phyloP scores from a whole-genome alignment of 2,797 vertebrate species.

The Spinibarbus caldwelli region DNA sequence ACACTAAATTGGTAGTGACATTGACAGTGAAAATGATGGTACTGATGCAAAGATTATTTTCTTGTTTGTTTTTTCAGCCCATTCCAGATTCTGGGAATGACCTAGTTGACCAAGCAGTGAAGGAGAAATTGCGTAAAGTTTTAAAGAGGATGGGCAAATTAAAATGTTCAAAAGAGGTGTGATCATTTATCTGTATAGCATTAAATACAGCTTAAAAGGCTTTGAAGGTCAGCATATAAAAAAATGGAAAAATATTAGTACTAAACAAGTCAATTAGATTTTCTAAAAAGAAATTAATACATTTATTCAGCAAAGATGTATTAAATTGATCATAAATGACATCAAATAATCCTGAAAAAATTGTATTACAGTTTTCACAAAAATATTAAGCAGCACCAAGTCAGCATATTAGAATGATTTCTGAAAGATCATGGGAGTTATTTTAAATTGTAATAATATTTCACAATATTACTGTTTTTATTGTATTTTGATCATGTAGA shows the following conservation, averaged over 20 bases:
- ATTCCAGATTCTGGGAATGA: slow-evolving; percentile 80
- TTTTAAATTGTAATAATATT: too few relatives aligned
- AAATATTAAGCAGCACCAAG: too few relatives aligned
- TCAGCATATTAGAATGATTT: too few relatives aligned
- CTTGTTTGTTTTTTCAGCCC: slow-evolving; percentile 74
- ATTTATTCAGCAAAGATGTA: not conserved
- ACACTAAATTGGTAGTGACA: not conserved
- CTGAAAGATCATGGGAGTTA: too few relatives aligned
- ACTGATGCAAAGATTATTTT: too few relatives aligned
- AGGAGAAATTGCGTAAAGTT: slow-evolving; percentile 88
- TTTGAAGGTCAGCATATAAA: not conserved
- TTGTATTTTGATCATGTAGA: not conserved
- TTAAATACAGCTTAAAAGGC: not conserved
- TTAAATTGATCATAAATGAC: too few relatives aligned
- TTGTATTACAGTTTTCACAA: too few relatives aligned
- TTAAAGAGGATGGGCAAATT: slow-evolving; percentile 91
- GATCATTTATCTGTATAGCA: slow-evolving; percentile 1
- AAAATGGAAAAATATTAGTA: not conserved
- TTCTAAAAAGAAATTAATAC: not conserved
- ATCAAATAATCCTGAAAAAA: not conserved
- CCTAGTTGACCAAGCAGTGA: slow-evolving; percentile 83
- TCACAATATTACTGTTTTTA: not conserved
- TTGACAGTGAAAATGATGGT: not conserved
- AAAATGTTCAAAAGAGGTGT: slow-evolving; percentile 89
- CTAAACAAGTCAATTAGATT: not conserved